These are phyloP conservation scores for Xestia rhomboidea DNA, from an alignment of 2,888 invertebrate genomes.

Conservation along the genomic window DNA sequence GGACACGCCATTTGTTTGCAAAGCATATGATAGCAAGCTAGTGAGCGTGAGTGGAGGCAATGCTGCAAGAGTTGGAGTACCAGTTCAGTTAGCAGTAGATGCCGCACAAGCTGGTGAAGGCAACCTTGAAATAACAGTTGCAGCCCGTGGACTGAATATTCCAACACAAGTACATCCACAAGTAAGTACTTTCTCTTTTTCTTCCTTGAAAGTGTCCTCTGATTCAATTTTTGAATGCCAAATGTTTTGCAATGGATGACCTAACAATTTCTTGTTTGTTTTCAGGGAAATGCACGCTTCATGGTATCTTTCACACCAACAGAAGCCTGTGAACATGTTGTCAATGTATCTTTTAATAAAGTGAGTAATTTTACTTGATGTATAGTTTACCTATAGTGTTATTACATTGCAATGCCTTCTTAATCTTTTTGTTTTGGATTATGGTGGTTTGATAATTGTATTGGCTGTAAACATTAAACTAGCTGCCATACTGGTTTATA, in stretches of 20 bases:
- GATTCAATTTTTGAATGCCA: neutral
- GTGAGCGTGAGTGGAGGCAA: constrained; percentile 95
- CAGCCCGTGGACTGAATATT: constrained; percentile 97
- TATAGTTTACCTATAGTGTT: neutral
- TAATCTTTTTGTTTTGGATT: neutral
- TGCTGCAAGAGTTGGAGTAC: constrained; percentile 94
- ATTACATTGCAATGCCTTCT: neutral
- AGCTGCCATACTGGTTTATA: neutral
- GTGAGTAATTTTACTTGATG: constrained; percentile 83
- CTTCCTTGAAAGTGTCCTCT: neutral
- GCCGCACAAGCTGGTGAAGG: constrained; percentile 99
- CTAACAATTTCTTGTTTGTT: constrained; percentile 41
- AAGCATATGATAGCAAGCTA: constrained; percentile 97
- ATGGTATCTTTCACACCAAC: constrained; percentile 99
- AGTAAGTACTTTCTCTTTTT: constrained; percentile 88
- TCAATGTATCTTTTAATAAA: constrained; percentile 99
- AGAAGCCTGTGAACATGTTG: constrained; percentile 97
- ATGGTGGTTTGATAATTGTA: neutral
- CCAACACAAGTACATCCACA: constrained; percentile 98
- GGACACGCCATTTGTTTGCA: constrained; percentile 97
- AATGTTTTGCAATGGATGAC: neutral
- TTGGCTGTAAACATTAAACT: neutral
- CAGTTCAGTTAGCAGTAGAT: constrained; percentile 98
- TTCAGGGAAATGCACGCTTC: constrained; percentile 93
- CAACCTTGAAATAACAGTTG: constrained; percentile 98